phyloP scores from a whole-genome alignment of 2,888 invertebrate species.

The Lypha dubia region DNA sequence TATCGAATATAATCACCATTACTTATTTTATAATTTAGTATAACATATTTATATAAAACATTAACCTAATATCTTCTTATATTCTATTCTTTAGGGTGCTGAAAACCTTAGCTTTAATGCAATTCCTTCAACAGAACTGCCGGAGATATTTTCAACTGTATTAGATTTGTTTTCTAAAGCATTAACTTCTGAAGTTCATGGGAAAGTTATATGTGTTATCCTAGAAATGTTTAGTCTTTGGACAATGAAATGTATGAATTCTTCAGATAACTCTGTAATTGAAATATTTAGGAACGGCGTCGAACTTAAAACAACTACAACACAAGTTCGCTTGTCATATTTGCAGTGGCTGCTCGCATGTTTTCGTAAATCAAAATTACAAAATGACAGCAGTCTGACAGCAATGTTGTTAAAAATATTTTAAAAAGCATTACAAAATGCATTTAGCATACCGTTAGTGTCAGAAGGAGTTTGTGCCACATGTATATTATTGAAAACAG shows the following conservation, averaged over 20 bases:
- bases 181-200: slow-evolving; percentile 94
- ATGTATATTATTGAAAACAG: slow-evolving; percentile 87
- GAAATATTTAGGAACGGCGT: slow-evolving; percentile 90
- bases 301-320: slow-evolving; percentile 89
- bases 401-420: slow-evolving; percentile 88
- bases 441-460: slow-evolving; percentile 88
- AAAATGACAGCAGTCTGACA: slow-evolving; percentile 84
- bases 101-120: slow-evolving; percentile 89
- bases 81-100: slow-evolving; percentile 84
- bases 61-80: background rate
- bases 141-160: slow-evolving; percentile 86
- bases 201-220: slow-evolving; percentile 92
- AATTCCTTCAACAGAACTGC: slow-evolving; percentile 85
- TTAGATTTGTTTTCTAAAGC: slow-evolving; percentile 89
- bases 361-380: slow-evolving; percentile 85
- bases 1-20: no score
- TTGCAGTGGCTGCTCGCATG: slow-evolving; percentile 89
- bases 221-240: slow-evolving; percentile 92
- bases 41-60: slow-evolving; percentile 1
- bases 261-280: slow-evolving; percentile 87
- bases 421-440: slow-evolving; percentile 90
- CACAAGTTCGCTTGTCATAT: slow-evolving; percentile 90
- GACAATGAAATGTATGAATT: slow-evolving; percentile 87
- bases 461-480: slow-evolving; percentile 89
- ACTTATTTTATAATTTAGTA: background rate